Evolutionary conservation across 2,797 vertebrate genomes (phyloP).

Genomic region (Gadopsis marmoratus): DNA sequence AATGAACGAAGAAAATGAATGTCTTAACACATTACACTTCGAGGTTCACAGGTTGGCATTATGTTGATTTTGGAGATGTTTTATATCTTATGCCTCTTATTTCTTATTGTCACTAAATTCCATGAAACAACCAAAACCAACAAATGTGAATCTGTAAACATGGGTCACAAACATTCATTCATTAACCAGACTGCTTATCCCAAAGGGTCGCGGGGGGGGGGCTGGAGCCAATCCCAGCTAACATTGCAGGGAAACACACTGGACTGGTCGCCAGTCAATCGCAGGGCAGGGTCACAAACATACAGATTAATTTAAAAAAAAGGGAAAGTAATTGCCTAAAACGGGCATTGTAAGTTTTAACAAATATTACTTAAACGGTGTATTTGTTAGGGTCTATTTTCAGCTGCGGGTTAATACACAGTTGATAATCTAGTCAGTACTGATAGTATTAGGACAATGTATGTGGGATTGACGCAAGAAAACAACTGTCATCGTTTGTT

Average conservation of each 20-base stretch:
- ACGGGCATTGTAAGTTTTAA: neutral
- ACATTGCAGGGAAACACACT: no score
- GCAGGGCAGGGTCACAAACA: neutral
- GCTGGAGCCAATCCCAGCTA: no score
- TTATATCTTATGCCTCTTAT: neutral
- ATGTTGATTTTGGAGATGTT: neutral
- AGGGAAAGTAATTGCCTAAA: neutral
- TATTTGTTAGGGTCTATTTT: conserved; percentile 20
- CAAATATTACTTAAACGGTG: neutral
- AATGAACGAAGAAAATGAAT: neutral
- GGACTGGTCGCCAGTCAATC: no score
- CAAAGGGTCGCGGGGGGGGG: no score
- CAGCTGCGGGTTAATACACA: conserved; percentile 8
- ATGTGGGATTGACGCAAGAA: neutral
- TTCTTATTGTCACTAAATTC: neutral
- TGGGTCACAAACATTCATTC: neutral
- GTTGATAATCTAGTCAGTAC: neutral
- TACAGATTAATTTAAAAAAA: neutral
- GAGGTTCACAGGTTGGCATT: neutral
- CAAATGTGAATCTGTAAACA: neutral
- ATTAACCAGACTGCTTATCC: no score
- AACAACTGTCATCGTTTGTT: neutral
- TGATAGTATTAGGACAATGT: neutral
- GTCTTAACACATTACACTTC: neutral
- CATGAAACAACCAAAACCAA: neutral